Conservation (phyloP, 1,140 invertebrate genomes). For the Eupristina koningsbergeri region DNA sequence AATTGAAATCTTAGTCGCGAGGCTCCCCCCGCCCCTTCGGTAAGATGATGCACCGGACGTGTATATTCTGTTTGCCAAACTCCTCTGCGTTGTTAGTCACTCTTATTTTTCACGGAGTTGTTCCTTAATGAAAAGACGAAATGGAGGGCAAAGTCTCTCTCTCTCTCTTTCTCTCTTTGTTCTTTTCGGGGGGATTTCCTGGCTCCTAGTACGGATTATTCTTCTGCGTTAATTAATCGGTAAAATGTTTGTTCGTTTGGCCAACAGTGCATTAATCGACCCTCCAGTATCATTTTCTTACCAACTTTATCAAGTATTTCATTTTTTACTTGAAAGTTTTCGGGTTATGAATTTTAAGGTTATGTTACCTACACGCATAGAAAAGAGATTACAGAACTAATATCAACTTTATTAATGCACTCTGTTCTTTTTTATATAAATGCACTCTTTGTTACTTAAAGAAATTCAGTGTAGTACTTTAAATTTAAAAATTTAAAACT, state of each 20-base stretch:
- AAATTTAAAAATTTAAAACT: too few species aligned
- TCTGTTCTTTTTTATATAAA: too few species aligned
- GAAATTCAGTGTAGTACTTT: too few species aligned
- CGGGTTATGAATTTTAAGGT: too few species aligned
- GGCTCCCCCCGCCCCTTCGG: background rate
- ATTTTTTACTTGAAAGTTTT: too few species aligned
- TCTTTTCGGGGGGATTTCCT: too few species aligned
- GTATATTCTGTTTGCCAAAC: background rate
- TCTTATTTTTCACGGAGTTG: slow-evolving; percentile 23
- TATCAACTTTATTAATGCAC: too few species aligned
- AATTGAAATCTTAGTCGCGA: slow-evolving; percentile 74
- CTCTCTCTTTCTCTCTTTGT: background rate
- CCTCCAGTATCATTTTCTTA: background rate
- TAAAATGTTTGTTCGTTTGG: background rate
- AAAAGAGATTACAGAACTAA: too few species aligned
- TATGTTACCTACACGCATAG: too few species aligned
- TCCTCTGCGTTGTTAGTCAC: background rate
- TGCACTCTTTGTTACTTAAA: too few species aligned
- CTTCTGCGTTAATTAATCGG: background rate
- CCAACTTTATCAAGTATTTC: background rate
- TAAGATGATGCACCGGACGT: slow-evolving; percentile 51
- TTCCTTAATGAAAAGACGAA: slow-evolving; percentile 15
- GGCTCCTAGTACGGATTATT: slow-evolving; percentile 22
- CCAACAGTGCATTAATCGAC: background rate
- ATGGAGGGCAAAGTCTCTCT: background rate